Evolutionary conservation across 2,888 invertebrate species (phyloP), one percentile per base, ranked within the genome.

Genomic region (Metellina segmentata): DNA sequence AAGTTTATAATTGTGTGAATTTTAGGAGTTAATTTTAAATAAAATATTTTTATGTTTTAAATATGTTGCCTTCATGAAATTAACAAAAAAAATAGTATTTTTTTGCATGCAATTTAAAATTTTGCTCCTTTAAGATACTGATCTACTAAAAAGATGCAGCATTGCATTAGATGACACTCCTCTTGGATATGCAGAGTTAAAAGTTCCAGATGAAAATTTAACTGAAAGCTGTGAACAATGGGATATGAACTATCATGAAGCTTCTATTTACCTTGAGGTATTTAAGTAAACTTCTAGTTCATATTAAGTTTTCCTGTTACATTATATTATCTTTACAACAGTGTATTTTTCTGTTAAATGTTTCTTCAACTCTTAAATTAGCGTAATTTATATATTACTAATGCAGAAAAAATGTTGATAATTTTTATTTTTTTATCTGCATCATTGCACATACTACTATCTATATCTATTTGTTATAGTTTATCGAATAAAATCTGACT

Each of bases 231-330:
- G 52, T 7, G 86, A 93, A 20, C 82, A 81, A 53, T 98, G 98
- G 98, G 97, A 97, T 95, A 97, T 98, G 97, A 98, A 98, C 95
- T 98, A 98, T 94, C 97, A 97, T 94, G 98, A 98, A 94, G 97
- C 98, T 19, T 97, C 98, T 81, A 98, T 98, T 94, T 98, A 97
- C 95, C 96, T 98, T 94, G 97, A 97, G 96, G 97, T 97, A 95
- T 4, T 34, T 34, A 34, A 34, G 34, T 34, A 34, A 34, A 34
- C 4, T 34, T 34, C 34, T 34, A 4, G 34, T 34, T 34, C 34
- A 34, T 34, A 34, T 34, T 34, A 34, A 34, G 34, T 34, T 34
- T 34, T 34, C 34, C 34, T 34, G 4, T 34, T 34, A 34, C 4
- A 34, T 34, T 34, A 34, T 34, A 34, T 34, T 34, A 34, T 34